Percentiles rank a stretch among this genome's conserved stretches.
Conservation (phyloP, 2,888 invertebrate genomes). For the Cantharis lateralis region DNA sequence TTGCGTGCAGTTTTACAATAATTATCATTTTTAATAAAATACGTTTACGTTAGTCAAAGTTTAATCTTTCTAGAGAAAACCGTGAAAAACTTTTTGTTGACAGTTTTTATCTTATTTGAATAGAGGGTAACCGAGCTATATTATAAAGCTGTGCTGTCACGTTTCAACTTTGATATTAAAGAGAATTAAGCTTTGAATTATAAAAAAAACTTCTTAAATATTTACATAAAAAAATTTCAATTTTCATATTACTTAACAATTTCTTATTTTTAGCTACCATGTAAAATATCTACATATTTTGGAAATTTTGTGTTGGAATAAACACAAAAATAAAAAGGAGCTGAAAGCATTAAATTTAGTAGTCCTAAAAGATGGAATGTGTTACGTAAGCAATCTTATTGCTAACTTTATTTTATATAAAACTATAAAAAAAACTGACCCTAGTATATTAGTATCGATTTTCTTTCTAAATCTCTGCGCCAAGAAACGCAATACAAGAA, state of each 20-base stretch:
- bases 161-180: constrained; percentile 18
- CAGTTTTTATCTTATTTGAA: constrained; percentile 27
- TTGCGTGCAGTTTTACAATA: background rate
- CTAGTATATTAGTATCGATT: constrained; percentile 10
- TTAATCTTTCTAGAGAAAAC: background rate
- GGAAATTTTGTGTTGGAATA: background rate
- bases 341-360: background rate
- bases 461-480: constrained; percentile 22
- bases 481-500: constrained; percentile 25
- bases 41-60: background rate
- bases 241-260: background rate
- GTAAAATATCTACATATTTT: background rate
- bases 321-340: background rate
- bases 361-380: background rate
- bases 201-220: background rate
- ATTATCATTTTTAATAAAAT: background rate
- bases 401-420: background rate
- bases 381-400: background rate
- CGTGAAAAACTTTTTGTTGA: constrained; percentile 15
- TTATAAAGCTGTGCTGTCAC: constrained; percentile 19
- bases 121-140: constrained; percentile 18
- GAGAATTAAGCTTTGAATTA: constrained; percentile 1
- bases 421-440: background rate
- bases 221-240: background rate
- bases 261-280: background rate